Conservation (phyloP, 2,888 invertebrate species). For the Habrosyne pyritoides region DNA sequence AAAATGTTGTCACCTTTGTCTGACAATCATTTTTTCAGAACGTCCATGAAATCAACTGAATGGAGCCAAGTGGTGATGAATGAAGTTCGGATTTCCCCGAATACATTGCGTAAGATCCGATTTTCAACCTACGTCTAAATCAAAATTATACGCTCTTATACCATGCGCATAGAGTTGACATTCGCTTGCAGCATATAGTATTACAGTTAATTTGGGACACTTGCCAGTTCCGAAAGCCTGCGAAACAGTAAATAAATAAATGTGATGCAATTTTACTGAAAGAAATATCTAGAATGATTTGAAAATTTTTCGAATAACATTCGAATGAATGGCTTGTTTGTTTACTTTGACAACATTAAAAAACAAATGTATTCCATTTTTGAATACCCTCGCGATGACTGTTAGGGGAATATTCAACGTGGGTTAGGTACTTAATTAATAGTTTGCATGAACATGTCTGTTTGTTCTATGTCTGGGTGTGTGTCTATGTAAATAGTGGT, state of each 20-base stretch:
- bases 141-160: slow-evolving; percentile 6
- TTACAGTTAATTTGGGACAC: slow-evolving; percentile 23
- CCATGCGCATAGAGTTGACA: slow-evolving; percentile 11
- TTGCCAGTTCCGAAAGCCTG: slow-evolving; percentile 29
- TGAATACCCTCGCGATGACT: neutral
- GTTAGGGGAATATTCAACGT: too few relatives aligned
- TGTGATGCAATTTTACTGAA: slow-evolving; percentile 51
- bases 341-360: slow-evolving; percentile 6
- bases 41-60: slow-evolving; percentile 24
- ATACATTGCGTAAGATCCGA: slow-evolving; percentile 41
- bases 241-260: slow-evolving; percentile 48
- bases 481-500: too few relatives aligned
- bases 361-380: neutral
- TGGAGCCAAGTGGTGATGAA: slow-evolving; percentile 45
- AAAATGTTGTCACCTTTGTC: neutral
- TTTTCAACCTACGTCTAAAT: neutral
- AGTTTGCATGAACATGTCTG: too few relatives aligned
- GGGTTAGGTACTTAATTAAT: too few relatives aligned
- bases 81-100: slow-evolving; percentile 44
- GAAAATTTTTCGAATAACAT: slow-evolving; percentile 13
- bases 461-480: too few relatives aligned
- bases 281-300: slow-evolving; percentile 47
- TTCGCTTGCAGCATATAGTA: slow-evolving; percentile 30
- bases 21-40: neutral
- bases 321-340: slow-evolving; percentile 10